Percentiles rank a stretch among this genome's conserved stretches.
phyloP scores from a whole-genome alignment of 1,140 invertebrate species.

The Episyrphus balteatus region DNA sequence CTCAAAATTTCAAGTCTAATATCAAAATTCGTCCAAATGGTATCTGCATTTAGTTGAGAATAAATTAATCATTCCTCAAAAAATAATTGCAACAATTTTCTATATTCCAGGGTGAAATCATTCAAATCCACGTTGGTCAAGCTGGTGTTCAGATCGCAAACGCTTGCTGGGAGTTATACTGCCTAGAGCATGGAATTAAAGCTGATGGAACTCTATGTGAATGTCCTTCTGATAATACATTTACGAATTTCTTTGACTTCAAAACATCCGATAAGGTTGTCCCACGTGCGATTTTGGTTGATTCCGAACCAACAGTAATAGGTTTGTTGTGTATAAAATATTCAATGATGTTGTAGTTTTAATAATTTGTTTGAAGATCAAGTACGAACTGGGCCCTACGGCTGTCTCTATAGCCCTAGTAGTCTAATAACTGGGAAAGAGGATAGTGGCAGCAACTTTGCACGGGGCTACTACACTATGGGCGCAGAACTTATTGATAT shows the following conservation, averaged over 20 bases:
- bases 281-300: conserved; percentile 67
- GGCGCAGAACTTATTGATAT: conserved; percentile 64
- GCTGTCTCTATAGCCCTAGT: conserved; percentile 64
- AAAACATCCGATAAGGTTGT: conserved; percentile 51
- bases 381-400: conserved; percentile 60
- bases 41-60: too few species aligned
- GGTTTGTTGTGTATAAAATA: conserved; percentile 20
- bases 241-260: conserved; percentile 55
- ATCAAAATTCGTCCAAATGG: too few species aligned
- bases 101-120: conserved; percentile 38
- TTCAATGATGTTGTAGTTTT: too few species aligned
- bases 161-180: conserved; percentile 74
- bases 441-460: conserved; percentile 80
- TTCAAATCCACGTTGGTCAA: conserved; percentile 59
- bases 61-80: too few species aligned
- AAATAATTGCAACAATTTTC: neutral
- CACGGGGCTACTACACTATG: conserved; percentile 72
- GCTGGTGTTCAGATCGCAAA: conserved; percentile 72
- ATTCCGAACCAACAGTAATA: conserved; percentile 75
- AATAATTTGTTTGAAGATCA: conserved; percentile 41
- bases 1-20: too few species aligned
- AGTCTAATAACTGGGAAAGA: conserved; percentile 71
- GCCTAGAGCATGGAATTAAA: conserved; percentile 69
- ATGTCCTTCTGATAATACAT: conserved; percentile 40
- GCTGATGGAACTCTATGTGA: conserved; percentile 55